Conservation (phyloP, 2,888 invertebrate species). For the Cheilosia scutellata region DNA sequence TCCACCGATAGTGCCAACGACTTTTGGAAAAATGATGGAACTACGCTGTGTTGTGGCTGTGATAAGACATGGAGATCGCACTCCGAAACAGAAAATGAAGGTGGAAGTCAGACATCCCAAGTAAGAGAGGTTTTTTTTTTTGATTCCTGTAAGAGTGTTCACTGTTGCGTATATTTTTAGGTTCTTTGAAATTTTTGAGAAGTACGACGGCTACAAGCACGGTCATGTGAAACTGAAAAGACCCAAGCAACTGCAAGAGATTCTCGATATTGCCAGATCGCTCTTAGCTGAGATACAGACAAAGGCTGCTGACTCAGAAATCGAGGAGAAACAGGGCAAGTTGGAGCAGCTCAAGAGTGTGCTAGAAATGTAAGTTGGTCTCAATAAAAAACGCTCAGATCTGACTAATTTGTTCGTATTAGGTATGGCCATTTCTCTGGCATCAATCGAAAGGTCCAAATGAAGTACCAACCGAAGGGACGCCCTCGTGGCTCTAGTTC, state of each 20-base stretch:
- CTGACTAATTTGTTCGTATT: constrained; percentile 34
- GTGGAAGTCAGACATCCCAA: constrained; percentile 98
- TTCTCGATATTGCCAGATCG: constrained; percentile 97
- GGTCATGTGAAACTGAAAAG: constrained; percentile 99
- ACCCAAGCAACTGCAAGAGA: constrained; percentile 98
- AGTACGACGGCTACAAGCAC: constrained; percentile 97
- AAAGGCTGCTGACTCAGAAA: constrained; percentile 94
- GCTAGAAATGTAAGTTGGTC: constrained; percentile 94
- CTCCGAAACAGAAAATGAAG: constrained; percentile 99
- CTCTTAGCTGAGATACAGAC: constrained; percentile 95
- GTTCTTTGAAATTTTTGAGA: constrained; percentile 99
- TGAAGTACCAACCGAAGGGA: constrained; percentile 99
- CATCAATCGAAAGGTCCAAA: constrained; percentile 99
- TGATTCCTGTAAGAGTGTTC: not conserved
- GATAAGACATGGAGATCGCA: constrained; percentile 98
- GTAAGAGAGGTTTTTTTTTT: constrained; percentile 84
- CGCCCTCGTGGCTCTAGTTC: constrained; percentile 95
- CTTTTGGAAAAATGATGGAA: constrained; percentile 98
- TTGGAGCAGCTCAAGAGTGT: constrained; percentile 98
- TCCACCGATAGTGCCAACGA: constrained; percentile 99
- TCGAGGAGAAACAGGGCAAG: constrained; percentile 98
- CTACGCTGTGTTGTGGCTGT: constrained; percentile 98
- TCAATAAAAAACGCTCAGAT: too few species aligned
- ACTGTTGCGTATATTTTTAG: constrained; percentile 84
- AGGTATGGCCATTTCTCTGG: constrained; percentile 99